Conservation (phyloP, 2,888 invertebrate genomes). For the Ischnus inquisitorius region DNA sequence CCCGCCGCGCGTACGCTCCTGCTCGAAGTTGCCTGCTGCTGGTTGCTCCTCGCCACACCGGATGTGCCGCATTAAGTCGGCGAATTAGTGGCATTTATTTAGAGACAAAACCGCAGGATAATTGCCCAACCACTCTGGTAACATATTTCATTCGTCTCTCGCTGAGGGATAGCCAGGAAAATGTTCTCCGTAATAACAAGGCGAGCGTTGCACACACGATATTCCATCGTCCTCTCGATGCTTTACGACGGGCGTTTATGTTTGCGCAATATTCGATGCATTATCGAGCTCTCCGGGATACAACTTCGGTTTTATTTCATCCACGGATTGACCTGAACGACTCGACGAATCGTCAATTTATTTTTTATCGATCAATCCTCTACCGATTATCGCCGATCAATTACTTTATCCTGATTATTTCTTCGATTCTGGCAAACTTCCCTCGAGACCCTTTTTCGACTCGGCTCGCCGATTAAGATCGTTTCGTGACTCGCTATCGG, state of each 20-base stretch:
- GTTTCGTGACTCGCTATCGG: conserved; percentile 44
- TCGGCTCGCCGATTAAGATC: conserved; percentile 75
- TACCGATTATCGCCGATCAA: too few species aligned
- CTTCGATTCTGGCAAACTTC: conserved; percentile 29
- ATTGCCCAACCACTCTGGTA: conserved; percentile 70
- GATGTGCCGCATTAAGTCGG: conserved; percentile 80
- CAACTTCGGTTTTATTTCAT: too few species aligned
- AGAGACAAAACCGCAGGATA: conserved; percentile 78
- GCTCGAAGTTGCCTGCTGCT: neutral
- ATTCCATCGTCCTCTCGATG: neutral
- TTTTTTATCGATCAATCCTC: too few species aligned
- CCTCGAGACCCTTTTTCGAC: conserved; percentile 62
- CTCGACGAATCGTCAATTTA: too few species aligned
- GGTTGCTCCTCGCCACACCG: conserved; percentile 69
- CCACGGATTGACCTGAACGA: too few species aligned
- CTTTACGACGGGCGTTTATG: neutral
- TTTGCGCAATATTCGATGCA: neutral
- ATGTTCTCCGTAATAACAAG: conserved; percentile 25
- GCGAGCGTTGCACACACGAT: neutral
- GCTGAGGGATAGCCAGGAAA: neutral
- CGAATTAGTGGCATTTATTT: conserved; percentile 82
- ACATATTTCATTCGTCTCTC: conserved; percentile 24
- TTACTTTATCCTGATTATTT: neutral
- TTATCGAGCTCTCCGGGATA: too few species aligned
- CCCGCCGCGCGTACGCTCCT: conserved; percentile 35